Evolutionary conservation across 2,888 invertebrate species (phyloP).

Genomic region (Cenopis cana): DNA sequence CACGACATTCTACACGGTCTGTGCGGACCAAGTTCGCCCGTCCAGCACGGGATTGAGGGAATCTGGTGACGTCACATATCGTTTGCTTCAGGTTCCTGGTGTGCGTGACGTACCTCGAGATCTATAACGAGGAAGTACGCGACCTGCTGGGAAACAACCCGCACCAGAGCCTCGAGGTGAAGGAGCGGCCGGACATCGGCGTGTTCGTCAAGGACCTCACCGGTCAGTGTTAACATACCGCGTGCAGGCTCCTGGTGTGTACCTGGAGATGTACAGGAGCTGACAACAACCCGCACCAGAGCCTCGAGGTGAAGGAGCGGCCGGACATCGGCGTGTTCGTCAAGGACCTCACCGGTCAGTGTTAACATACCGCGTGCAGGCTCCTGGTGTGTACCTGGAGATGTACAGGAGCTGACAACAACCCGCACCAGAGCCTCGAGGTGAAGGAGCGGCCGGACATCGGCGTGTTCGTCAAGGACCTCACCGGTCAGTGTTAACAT

Average conservation of each 20-base stretch:
- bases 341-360: conserved; percentile 95
- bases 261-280: conserved; percentile 99
- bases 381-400: conserved; percentile 99
- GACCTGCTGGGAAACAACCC: conserved; percentile 97
- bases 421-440: conserved; percentile 93
- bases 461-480: conserved; percentile 98
- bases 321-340: conserved; percentile 99
- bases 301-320: conserved; percentile 96
- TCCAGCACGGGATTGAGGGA: too few species aligned
- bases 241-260: conserved; percentile 95
- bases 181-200: conserved; percentile 97
- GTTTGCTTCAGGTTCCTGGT: conserved; percentile 91
- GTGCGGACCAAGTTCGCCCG: too few species aligned
- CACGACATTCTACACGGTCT: too few species aligned
- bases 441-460: conserved; percentile 98
- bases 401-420: conserved; percentile 99
- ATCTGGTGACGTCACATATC: background rate
- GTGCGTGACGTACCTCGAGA: conserved; percentile 98
- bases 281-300: conserved; percentile 94
- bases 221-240: conserved; percentile 78
- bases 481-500: conserved; percentile 89
- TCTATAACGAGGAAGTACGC: conserved; percentile 99
- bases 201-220: conserved; percentile 99
- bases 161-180: conserved; percentile 94
- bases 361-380: conserved; percentile 72